Percentiles rank a stretch among this genome's conserved stretches.
phyloP scores from a whole-genome alignment of 2,113 vertebrate genomes.

The Donacobius atricapilla region DNA sequence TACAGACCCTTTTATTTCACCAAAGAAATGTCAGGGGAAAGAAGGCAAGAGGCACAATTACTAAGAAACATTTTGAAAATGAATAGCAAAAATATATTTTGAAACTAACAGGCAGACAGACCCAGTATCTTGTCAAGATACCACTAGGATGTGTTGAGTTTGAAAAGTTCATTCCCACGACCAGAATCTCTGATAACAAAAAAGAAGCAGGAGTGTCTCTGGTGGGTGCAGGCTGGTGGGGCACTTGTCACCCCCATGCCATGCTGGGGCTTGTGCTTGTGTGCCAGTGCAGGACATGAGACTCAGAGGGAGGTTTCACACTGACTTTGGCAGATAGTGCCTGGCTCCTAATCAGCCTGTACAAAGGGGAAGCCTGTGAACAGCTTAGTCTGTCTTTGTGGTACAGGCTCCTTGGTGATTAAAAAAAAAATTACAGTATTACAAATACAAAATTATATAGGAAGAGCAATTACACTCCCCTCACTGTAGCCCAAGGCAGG shows the following conservation, averaged over 20 bases:
- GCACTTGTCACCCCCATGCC: rapidly evolving
- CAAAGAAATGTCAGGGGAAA: neutral
- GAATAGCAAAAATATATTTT: neutral
- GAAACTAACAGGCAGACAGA: neutral
- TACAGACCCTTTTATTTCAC: neutral
- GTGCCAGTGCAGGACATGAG: neutral
- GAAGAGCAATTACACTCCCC: neutral
- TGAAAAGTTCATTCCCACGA: neutral
- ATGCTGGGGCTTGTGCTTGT: rapidly evolving
- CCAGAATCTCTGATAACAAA: neutral
- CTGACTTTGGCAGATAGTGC: neutral
- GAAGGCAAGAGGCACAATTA: neutral
- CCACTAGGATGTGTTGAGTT: neutral
- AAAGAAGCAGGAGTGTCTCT: neutral
- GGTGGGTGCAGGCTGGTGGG: neutral
- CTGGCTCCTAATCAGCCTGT: neutral
- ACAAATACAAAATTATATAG: neutral
- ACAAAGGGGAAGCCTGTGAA: neutral
- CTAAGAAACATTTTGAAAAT: neutral
- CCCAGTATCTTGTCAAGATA: neutral
- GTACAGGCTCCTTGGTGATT: neutral
- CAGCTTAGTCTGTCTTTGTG: neutral
- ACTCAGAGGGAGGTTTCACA: neutral
- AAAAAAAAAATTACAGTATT: neutral
- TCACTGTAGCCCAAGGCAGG: neutral